phyloP scores from a whole-genome alignment of 2,797 vertebrate genomes.

The Phalanger gymnotis region DNA sequence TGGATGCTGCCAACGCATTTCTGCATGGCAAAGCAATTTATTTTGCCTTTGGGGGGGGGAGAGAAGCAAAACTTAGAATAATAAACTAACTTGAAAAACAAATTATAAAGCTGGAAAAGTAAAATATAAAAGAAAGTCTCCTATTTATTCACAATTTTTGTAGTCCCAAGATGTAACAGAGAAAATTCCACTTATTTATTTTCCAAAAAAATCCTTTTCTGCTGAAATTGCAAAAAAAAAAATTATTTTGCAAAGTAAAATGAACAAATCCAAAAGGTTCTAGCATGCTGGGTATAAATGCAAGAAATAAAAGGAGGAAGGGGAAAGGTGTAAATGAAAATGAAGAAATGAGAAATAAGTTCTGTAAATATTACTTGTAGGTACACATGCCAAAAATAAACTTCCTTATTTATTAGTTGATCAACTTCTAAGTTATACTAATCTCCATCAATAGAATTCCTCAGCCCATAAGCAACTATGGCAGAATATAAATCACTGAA shows the following conservation, averaged over 20 bases:
- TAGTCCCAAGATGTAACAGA: slow-evolving; percentile 66
- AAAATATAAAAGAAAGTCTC: slow-evolving; percentile 62
- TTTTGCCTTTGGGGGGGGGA: slow-evolving; percentile 36
- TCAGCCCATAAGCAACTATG: not conserved
- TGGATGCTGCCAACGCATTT: slow-evolving; percentile 53
- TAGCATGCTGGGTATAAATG: slow-evolving; percentile 29
- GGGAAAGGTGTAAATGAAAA: slow-evolving; percentile 46
- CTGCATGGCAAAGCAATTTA: slow-evolving; percentile 69
- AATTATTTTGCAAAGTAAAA: slow-evolving; percentile 66
- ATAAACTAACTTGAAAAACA: slow-evolving; percentile 73
- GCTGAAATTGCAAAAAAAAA: slow-evolving; percentile 66
- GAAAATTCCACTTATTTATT: slow-evolving; percentile 72
- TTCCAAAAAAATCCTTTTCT: slow-evolving; percentile 58
- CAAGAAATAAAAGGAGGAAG: slow-evolving; percentile 37
- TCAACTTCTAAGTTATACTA: slow-evolving; percentile 40
- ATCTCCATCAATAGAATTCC: slow-evolving; percentile 25
- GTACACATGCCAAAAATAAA: slow-evolving; percentile 8
- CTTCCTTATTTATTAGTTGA: slow-evolving; percentile 6
- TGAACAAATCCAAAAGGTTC: slow-evolving; percentile 44
- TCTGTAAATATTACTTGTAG: not conserved
- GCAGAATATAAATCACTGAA: slow-evolving; percentile 23
- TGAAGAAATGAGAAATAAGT: slow-evolving; percentile 40
- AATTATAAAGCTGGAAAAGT: slow-evolving; percentile 71
- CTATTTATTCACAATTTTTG: slow-evolving; percentile 69
- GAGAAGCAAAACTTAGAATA: slow-evolving; percentile 59